Conservation (phyloP, 2,113 vertebrate species). For the Lophochroa leadbeateri region DNA sequence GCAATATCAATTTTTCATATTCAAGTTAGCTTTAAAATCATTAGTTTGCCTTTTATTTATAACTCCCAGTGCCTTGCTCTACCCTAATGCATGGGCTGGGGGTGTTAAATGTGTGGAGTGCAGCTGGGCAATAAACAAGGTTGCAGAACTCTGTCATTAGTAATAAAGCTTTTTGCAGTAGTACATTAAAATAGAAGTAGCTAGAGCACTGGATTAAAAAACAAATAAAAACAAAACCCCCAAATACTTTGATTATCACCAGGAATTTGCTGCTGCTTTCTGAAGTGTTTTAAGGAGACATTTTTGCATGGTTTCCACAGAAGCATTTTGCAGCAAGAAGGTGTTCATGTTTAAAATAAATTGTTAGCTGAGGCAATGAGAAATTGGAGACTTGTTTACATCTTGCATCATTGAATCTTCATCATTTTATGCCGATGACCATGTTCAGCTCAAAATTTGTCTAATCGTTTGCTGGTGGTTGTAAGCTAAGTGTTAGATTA, state of each 20-base stretch:
- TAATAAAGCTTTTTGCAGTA: not conserved
- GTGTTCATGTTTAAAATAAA: not conserved
- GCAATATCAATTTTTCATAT: not conserved
- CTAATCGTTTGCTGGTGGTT: not conserved
- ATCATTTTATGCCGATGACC: not conserved
- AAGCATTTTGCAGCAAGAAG: not conserved
- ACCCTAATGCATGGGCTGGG: not conserved
- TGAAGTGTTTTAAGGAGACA: not conserved
- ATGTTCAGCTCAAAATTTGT: not conserved
- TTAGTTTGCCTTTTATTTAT: conserved; percentile 13
- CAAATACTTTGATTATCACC: not conserved
- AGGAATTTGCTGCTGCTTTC: not conserved
- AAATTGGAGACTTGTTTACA: not conserved
- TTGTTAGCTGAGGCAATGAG: not conserved
- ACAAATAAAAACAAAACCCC: not conserved
- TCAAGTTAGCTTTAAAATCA: not conserved
- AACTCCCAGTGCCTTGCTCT: not conserved
- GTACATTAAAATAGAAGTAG: not conserved
- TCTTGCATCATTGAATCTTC: not conserved
- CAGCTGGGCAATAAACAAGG: not conserved
- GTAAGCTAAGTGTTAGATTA: not conserved
- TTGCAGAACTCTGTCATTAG: not conserved
- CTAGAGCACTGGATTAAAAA: not conserved
- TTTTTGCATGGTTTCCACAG: conserved; percentile 12
- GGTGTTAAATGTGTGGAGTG: not conserved